phyloP scores from a whole-genome alignment of 2,113 vertebrate genomes.

The Pogona vitticeps region DNA sequence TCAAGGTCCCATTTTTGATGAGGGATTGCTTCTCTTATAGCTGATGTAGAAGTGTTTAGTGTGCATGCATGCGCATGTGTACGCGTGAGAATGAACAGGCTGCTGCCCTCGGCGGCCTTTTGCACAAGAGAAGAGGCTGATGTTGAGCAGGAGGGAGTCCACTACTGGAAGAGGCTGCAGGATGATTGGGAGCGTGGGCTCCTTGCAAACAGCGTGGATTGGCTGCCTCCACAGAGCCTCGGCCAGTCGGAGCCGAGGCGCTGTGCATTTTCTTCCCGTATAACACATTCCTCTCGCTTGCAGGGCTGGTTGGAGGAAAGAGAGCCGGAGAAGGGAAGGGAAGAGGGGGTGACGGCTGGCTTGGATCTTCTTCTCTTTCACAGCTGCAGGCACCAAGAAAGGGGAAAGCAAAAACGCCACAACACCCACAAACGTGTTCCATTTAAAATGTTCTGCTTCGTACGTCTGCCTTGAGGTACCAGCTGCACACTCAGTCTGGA shows the following conservation, averaged over 20 bases:
- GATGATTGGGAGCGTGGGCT: not conserved
- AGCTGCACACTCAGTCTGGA: not conserved
- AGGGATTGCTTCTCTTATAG: no score
- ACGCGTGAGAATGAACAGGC: no score
- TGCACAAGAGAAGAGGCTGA: not conserved
- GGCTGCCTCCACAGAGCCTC: not conserved
- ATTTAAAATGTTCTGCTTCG: slow-evolving; percentile 31
- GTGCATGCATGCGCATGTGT: no score
- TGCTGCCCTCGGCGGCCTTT: no score
- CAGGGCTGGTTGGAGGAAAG: not conserved
- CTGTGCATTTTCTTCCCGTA: not conserved
- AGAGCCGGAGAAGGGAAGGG: not conserved
- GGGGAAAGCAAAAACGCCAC: not conserved
- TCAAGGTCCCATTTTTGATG: no score
- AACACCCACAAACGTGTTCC: slow-evolving; percentile 16
- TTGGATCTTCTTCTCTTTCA: not conserved
- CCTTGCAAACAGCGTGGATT: not conserved
- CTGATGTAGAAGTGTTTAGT: no score
- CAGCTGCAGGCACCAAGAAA: slow-evolving; percentile 5
- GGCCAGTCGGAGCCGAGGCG: not conserved
- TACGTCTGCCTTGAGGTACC: slow-evolving; percentile 7
- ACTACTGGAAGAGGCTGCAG: not conserved
- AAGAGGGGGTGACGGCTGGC: not conserved
- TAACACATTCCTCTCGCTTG: not conserved
- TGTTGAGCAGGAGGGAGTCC: not conserved